phyloP scores from a whole-genome alignment of 2,888 invertebrate species.

The Dasysyrphus albostriatus region DNA sequence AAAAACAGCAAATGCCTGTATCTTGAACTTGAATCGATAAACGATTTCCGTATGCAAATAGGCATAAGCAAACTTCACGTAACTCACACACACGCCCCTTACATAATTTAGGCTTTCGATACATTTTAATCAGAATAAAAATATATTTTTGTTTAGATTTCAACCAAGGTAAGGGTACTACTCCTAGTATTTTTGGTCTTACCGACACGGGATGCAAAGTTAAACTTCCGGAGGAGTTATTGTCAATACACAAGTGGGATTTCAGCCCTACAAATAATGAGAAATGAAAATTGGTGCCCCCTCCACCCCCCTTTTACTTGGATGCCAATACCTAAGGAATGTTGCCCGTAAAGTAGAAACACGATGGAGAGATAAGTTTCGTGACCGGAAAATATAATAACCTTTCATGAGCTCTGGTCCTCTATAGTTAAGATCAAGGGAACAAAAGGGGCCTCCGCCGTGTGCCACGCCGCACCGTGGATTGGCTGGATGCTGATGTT shows the following conservation, averaged over 20 bases:
- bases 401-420: slow-evolving; percentile 40
- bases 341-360: neutral
- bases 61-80: neutral
- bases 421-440: slow-evolving; percentile 42
- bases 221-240: slow-evolving; percentile 49
- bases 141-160: slow-evolving; percentile 40
- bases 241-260: slow-evolving; percentile 14
- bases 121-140: slow-evolving; percentile 62
- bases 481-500: slow-evolving; percentile 18
- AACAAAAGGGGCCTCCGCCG: neutral
- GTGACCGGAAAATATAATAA: slow-evolving; percentile 70
- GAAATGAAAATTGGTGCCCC: slow-evolving; percentile 60
- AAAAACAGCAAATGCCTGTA: neutral
- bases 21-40: slow-evolving; percentile 54
- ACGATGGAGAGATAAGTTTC: slow-evolving; percentile 49
- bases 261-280: slow-evolving; percentile 30
- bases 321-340: slow-evolving; percentile 27
- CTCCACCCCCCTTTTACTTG: neutral
- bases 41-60: slow-evolving; percentile 59
- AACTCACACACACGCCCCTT: neutral
- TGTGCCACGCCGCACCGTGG: too few relatives aligned
- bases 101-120: slow-evolving; percentile 39
- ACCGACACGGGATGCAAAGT: slow-evolving; percentile 19
- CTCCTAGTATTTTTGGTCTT: neutral
- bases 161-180: neutral